Evolutionary conservation across 2,113 vertebrate genomes (phyloP).

Genomic region (Tetrax tetrax): DNA sequence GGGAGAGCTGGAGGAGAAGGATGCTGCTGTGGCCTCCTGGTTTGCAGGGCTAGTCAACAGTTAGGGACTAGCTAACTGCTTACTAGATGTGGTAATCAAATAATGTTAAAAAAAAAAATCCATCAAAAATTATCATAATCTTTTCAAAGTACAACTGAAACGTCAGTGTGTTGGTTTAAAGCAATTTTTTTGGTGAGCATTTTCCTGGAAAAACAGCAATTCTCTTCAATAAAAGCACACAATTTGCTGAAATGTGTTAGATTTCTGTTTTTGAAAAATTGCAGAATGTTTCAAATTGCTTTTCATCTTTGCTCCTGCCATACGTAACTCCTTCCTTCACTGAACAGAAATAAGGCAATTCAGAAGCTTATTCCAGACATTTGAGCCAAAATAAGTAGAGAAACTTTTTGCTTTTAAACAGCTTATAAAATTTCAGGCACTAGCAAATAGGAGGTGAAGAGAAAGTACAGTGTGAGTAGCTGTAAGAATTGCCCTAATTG

Average conservation of each 20-base stretch:
- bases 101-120: background rate
- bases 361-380: background rate
- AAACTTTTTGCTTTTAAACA: background rate
- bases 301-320: background rate
- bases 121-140: background rate
- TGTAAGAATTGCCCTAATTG: background rate
- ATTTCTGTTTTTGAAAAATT: background rate
- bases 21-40: background rate
- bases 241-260: background rate
- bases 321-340: background rate
- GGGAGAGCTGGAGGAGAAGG: background rate
- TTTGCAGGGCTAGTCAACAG: background rate
- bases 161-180: background rate
- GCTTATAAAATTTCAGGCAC: background rate
- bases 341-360: background rate
- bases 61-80: background rate
- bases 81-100: background rate
- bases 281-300: background rate
- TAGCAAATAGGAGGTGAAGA: conserved; percentile 2
- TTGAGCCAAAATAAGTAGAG: background rate
- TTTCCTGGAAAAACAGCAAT: background rate
- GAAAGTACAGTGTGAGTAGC: background rate
- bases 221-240: background rate
- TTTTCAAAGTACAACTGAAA: background rate
- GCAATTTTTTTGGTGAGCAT: background rate